Evolutionary conservation across 2,797 vertebrate genomes (phyloP), one percentile per base, ranked within the genome.

Genomic region (Enteromius anoplus): DNA sequence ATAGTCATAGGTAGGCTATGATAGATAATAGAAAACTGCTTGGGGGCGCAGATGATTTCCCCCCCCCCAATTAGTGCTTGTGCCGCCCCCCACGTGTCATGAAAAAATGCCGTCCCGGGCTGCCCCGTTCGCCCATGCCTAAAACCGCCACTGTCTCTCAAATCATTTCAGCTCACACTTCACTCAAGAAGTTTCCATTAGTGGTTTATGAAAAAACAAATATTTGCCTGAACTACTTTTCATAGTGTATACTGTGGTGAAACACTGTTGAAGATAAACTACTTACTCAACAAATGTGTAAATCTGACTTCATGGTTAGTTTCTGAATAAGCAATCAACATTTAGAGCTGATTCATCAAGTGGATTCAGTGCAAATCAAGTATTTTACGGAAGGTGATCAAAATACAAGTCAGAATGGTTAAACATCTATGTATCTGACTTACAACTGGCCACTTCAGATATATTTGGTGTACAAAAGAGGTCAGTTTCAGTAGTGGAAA

Each of bases 181-280:
- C 75, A 40, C 34, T 32, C 12, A 29, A 65, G 23, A 78, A 66
- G 12, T 78, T 51, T 78, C 45, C 26, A 51, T 78, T 3, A 51
- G 45, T 37, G 29, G 6, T 78, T 68, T 11, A 11, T 73, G 5
- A 37, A 21, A 32, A 73, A 34, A 34, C 0, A 12, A 53, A 71
- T 19, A 71, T 47, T 53, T 51, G 21, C 19, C 29, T 55, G 32
- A 55, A 69, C n/a, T 53, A 5, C 32, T 11, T 69, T 53, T 79
- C 21, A 68, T 37, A 34, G 58, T 49, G 29, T 37, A 66, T 75
- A 10, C 32, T 12, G 4, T 6, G 32, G 12, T 58, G 21, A 75
- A 75, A 40, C 21, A 17, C 73, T 19, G 37, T 62, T 14, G 1
- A 45, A 77, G 75, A 62, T 7, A 32, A 47, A 23, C 14, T 14